Evolutionary conservation across 2,888 invertebrate genomes (phyloP).

Genomic region (Drosophila pullipes): DNA sequence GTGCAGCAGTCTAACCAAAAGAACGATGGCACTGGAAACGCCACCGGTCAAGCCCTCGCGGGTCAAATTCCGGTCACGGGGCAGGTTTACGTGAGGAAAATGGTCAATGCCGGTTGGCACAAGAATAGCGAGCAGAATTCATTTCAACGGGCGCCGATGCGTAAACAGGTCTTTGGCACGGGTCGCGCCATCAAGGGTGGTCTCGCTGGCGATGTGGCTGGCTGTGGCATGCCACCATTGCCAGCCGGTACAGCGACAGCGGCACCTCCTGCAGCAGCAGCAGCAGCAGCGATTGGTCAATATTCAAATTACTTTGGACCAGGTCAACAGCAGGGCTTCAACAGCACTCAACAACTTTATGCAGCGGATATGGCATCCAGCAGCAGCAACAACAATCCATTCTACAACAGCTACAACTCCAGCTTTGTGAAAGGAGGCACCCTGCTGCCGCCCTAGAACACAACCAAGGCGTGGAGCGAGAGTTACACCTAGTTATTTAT

Average conservation of each 20-base stretch:
- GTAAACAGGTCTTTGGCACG: constrained; percentile 49
- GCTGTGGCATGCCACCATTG: constrained; percentile 11
- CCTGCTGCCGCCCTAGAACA: constrained; percentile 60
- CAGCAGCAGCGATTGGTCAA: constrained; percentile 27
- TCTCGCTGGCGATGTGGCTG: constrained; percentile 14
- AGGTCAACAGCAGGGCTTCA: constrained; percentile 9
- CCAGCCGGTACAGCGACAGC: constrained; percentile 24
- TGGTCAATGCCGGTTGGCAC: constrained; percentile 42
- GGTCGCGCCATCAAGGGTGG: constrained; percentile 73
- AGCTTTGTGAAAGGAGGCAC: constrained; percentile 58
- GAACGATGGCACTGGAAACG: not conserved
- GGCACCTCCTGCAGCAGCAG: constrained; percentile 1
- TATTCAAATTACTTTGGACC: constrained; percentile 41
- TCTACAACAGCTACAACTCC: constrained; percentile 51
- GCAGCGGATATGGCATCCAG: constrained; percentile 18
- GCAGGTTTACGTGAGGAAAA: constrained; percentile 62
- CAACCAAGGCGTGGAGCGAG: constrained; percentile 27
- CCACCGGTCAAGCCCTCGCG: not conserved
- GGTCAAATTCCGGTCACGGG: constrained; percentile 25
- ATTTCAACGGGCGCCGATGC: constrained; percentile 24
- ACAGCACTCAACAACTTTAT: constrained; percentile 23
- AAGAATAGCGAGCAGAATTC: constrained; percentile 28
- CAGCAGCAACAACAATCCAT: constrained; percentile 35
- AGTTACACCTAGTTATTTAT: constrained; percentile 42
- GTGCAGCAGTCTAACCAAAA: constrained; percentile 59